Evolutionary conservation across 2,888 invertebrate genomes (phyloP), one percentile per base, ranked within the genome.

Genomic region (Drosophila falleni): DNA sequence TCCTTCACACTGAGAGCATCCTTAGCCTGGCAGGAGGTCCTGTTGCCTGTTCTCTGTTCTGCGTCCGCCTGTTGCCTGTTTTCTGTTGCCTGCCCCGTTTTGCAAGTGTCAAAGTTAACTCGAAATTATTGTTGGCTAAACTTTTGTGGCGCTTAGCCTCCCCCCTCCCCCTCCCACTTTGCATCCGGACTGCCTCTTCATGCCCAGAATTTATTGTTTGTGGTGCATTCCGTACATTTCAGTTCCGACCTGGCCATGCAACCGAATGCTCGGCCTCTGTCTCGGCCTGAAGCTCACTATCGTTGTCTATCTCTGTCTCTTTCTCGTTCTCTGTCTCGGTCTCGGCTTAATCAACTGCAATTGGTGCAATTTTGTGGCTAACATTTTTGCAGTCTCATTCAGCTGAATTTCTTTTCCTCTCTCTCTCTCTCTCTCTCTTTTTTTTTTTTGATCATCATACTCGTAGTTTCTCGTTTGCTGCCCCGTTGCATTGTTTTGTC

Each of bases 21-120:
- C 46, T 33, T 26, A 11, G 61, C 64, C 11, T 66, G 50, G 66
- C 58, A 42, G 65, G 58, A 62, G 75, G 60, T 63, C 63, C 64
- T 59, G 68, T 62, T 44, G 49, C 23, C 47, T 47, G 31, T 50
- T 41, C 31, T 56, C 51, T 15, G 54, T 31, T 15, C 44, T 53
- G 44, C 33, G 50, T 51, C 47, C 19, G 71, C 75, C 73, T 63
- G 79, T 74, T 19, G 86, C 77, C 74, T 72, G 72, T n/a, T n/a
- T n/a, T n/a, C n/a, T n/a, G n/a, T n/a, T 68, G 86, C 77, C 74
- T 72, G 72, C 71, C 66, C 75, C 80, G 82, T 78, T 85, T 86
- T 88, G 83, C 84, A 89, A 89, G 90, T 89, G 89, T 89, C 90
- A 89, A 89, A 89, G 87, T 89, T 89, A 89, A 89, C 89, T 89